These are phyloP conservation scores for Chrosomus eos DNA, from an alignment of 2,797 vertebrate species.

Conservation along the genomic window DNA sequence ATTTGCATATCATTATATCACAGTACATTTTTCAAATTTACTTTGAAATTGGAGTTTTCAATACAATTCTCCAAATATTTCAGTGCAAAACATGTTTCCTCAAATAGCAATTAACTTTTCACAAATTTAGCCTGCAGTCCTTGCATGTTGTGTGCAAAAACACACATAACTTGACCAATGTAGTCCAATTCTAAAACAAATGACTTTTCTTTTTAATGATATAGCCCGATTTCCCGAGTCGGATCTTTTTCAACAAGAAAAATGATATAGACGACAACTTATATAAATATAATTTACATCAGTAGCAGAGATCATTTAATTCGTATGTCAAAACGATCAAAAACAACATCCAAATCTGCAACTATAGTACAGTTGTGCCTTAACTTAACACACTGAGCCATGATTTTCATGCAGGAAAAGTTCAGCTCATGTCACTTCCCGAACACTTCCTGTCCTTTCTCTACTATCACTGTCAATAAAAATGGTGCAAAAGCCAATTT, in stretches of 20 bases:
- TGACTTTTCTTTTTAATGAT: not conserved
- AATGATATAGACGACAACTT: not conserved
- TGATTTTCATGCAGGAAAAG: not conserved
- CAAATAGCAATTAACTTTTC: not conserved
- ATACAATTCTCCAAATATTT: not conserved
- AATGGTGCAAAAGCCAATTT: conserved; percentile 12
- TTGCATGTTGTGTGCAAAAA: not conserved
- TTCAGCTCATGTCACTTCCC: not conserved
- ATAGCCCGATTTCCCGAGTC: not conserved
- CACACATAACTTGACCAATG: not conserved
- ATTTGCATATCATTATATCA: conserved; percentile 8
- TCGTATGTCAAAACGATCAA: not conserved
- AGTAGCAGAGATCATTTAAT: not conserved
- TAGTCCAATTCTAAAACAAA: not conserved
- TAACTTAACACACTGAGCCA: not conserved
- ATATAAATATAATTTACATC: not conserved
- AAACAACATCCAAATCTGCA: not conserved
- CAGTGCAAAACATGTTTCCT: not conserved
- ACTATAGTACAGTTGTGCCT: not conserved
- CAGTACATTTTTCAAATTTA: not conserved
- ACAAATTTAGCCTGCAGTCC: not conserved
- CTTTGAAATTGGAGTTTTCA: not conserved
- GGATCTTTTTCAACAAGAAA: not conserved
- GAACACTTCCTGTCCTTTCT: conserved; percentile 15
- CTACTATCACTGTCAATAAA: conserved; percentile 19